phyloP scores from a whole-genome alignment of 2,888 invertebrate species.

The Drosophila kambysellisi region DNA sequence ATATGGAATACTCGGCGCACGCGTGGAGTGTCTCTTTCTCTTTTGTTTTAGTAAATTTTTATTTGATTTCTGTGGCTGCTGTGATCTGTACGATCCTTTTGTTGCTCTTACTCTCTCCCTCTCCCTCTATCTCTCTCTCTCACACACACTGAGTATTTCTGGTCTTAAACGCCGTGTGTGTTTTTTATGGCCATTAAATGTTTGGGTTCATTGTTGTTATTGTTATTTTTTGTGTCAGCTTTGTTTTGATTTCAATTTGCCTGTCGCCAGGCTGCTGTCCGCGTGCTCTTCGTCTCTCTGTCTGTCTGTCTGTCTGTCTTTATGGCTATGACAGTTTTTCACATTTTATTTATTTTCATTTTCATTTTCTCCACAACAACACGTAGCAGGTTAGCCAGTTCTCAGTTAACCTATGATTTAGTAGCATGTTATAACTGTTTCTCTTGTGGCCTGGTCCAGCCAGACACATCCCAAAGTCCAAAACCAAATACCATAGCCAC shows the following conservation, averaged over 20 bases:
- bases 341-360: slow-evolving; percentile 66
- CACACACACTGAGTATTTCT: background rate
- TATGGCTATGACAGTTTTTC: slow-evolving; percentile 70
- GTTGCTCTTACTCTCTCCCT: slow-evolving; percentile 1
- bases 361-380: slow-evolving; percentile 51
- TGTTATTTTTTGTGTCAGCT: slow-evolving; percentile 17
- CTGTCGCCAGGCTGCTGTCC: slow-evolving; percentile 52
- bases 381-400: slow-evolving; percentile 76
- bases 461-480: slow-evolving; percentile 13
- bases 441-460: slow-evolving; percentile 62
- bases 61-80: slow-evolving; percentile 61
- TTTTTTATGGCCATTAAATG: slow-evolving; percentile 81
- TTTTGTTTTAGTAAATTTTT: slow-evolving; percentile 67
- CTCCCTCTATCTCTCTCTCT: slow-evolving; percentile 1
- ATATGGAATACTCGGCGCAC: slow-evolving; percentile 55
- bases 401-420: slow-evolving; percentile 80
- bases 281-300: slow-evolving; percentile 6
- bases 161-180: slow-evolving; percentile 51
- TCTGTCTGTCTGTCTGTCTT: slow-evolving; percentile 14
- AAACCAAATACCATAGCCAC: slow-evolving; percentile 21
- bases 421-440: slow-evolving; percentile 83
- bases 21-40: slow-evolving; percentile 51
- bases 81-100: slow-evolving; percentile 55
- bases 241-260: slow-evolving; percentile 83
- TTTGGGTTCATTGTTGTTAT: slow-evolving; percentile 58